A percentile compares a stretch with the other conserved stretches of the same genome.
Conservation (phyloP, 2,113 vertebrate species). For the Centropristis striata region DNA sequence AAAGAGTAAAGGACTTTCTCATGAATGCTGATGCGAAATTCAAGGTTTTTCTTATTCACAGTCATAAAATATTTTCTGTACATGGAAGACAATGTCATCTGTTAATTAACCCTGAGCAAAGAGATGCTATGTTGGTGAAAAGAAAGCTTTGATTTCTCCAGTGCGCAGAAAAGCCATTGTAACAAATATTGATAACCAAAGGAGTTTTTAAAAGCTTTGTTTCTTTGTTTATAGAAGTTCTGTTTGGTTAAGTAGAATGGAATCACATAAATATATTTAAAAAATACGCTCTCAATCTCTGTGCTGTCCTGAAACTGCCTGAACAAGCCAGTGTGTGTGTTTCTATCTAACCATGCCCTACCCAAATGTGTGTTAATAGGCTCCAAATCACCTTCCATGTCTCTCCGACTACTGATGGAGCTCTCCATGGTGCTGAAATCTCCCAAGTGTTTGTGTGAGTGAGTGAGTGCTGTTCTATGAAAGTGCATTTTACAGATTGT, state of each 20-base stretch:
- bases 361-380: slow-evolving; percentile 3
- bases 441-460: not conserved
- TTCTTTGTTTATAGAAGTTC: not conserved
- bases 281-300: slow-evolving; percentile 10
- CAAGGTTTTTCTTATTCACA: not conserved
- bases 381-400: slow-evolving; percentile 30
- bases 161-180: not conserved
- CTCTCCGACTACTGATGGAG: slow-evolving; percentile 9
- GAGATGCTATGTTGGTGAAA: not conserved
- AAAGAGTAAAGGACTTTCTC: no score
- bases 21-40: not conserved
- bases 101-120: slow-evolving; percentile 14
- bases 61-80: not conserved
- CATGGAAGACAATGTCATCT: not conserved
- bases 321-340: not conserved
- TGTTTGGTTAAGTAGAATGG: not conserved
- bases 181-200: not conserved
- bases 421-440: slow-evolving; percentile 62
- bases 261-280: not conserved
- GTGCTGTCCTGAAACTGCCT: slow-evolving; percentile 13
- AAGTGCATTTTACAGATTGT: not conserved
- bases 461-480: not conserved
- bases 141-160: slow-evolving; percentile 1
- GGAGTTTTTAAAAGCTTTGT: slow-evolving; percentile 2
- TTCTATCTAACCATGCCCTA: not conserved